These are phyloP conservation scores for Kryptolebias marmoratus DNA, from an alignment of 2,113 vertebrate genomes.

Conservation along the genomic window DNA sequence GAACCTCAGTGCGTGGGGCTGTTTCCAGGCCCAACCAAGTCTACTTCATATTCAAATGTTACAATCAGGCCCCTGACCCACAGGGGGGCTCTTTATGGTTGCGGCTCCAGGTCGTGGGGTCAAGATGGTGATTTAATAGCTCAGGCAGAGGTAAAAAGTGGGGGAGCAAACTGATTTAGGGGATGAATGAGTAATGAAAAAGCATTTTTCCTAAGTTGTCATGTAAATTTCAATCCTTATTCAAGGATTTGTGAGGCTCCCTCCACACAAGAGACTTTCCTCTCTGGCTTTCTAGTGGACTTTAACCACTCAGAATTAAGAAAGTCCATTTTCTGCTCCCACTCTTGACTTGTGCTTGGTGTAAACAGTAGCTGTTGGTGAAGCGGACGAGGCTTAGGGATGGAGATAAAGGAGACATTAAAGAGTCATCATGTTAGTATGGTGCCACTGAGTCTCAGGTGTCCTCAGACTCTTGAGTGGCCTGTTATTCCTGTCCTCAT, in stretches of 20 bases:
- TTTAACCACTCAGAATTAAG: slow-evolving; percentile 53
- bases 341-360: slow-evolving; percentile 64
- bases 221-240: slow-evolving; percentile 75
- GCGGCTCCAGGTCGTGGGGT: slow-evolving; percentile 80
- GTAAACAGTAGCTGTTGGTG: slow-evolving; percentile 62
- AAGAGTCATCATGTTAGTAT: slow-evolving; percentile 60
- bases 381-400: slow-evolving; percentile 39
- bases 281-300: slow-evolving; percentile 71
- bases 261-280: slow-evolving; percentile 45
- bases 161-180: slow-evolving; percentile 79
- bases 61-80: slow-evolving; percentile 82
- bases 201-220: slow-evolving; percentile 83
- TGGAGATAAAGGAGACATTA: slow-evolving; percentile 63
- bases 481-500: slow-evolving; percentile 82
- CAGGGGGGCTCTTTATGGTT: slow-evolving; percentile 83
- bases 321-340: slow-evolving; percentile 62
- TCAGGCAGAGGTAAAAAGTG: slow-evolving; percentile 74
- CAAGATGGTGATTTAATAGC: slow-evolving; percentile 86
- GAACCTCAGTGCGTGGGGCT: slow-evolving; percentile 74
- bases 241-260: slow-evolving; percentile 63
- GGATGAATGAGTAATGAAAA: slow-evolving; percentile 84
- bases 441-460: slow-evolving; percentile 77
- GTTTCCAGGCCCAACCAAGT: slow-evolving; percentile 80
- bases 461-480: slow-evolving; percentile 73
- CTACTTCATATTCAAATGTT: slow-evolving; percentile 87